Percentiles rank a stretch among this genome's conserved stretches.
Evolutionary conservation across 2,888 invertebrate species (phyloP).

Genomic region (Hypolimnas misippus): DNA sequence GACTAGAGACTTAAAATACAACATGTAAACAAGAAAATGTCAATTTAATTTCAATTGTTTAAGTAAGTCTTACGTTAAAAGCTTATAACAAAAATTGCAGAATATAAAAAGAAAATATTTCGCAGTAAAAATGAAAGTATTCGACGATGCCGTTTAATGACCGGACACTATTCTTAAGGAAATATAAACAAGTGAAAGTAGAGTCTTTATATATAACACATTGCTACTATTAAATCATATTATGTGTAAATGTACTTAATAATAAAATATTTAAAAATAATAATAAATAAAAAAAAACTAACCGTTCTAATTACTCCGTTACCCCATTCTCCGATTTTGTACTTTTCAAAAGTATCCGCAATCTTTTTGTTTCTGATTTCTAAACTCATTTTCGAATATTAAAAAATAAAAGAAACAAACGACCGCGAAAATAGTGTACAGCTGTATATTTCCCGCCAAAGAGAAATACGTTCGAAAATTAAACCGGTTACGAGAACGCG

Average conservation of each 20-base stretch:
- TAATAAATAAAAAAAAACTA: slow-evolving; percentile 52
- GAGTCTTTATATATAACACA: slow-evolving; percentile 3
- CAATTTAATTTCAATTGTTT: no score
- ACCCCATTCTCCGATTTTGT: slow-evolving; percentile 75
- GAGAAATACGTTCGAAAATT: slow-evolving; percentile 52
- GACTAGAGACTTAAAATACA: no score
- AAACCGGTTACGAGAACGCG: slow-evolving; percentile 56
- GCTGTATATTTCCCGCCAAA: slow-evolving; percentile 66
- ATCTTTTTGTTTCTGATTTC: slow-evolving; percentile 75
- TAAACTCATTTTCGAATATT: slow-evolving; percentile 67
- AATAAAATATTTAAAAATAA: slow-evolving; percentile 17
- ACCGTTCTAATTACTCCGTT: slow-evolving; percentile 61
- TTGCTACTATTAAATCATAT: neutral
- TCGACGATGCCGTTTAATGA: slow-evolving; percentile 11
- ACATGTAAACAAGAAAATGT: no score
- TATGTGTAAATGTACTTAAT: neutral
- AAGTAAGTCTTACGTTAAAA: no score
- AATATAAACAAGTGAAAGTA: slow-evolving; percentile 34
- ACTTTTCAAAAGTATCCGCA: slow-evolving; percentile 74
- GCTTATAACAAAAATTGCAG: neutral
- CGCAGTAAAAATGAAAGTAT: slow-evolving; percentile 21
- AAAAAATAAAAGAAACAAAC: slow-evolving; percentile 39
- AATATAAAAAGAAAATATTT: neutral
- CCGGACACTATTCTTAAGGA: slow-evolving; percentile 20
- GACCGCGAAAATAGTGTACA: slow-evolving; percentile 27